Conservation (phyloP, 1,140 invertebrate species). For the Calephelis nemesis region DNA sequence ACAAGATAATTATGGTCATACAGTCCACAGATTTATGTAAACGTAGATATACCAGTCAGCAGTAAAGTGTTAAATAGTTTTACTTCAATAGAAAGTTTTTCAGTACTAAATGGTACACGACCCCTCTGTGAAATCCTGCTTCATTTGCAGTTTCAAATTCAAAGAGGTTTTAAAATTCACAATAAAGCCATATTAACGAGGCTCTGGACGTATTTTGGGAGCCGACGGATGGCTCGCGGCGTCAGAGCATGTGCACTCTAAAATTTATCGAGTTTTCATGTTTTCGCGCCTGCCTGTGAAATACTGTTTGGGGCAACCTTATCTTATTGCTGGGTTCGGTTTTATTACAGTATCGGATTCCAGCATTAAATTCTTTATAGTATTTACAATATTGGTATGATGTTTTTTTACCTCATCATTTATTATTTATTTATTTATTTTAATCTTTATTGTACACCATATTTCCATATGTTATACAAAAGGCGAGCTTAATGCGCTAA, state of each 20-base stretch:
- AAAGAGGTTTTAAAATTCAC: slow-evolving; percentile 22
- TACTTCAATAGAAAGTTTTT: slow-evolving; percentile 12
- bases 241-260: slow-evolving; percentile 54
- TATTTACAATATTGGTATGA: neutral
- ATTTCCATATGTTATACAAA: no score
- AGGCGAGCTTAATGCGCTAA: no score
- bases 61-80: slow-evolving; percentile 8
- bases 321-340: slow-evolving; percentile 29
- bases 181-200: slow-evolving; percentile 26
- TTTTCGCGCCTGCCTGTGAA: slow-evolving; percentile 29
- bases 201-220: slow-evolving; percentile 38
- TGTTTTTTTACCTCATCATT: no score
- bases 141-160: slow-evolving; percentile 23
- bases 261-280: slow-evolving; percentile 78
- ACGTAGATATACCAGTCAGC: neutral
- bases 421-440: no score
- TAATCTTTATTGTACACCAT: no score
- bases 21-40: neutral
- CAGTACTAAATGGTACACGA: slow-evolving; percentile 18
- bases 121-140: slow-evolving; percentile 10
- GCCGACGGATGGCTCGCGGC: slow-evolving; percentile 42
- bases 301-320: slow-evolving; percentile 26
- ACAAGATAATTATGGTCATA: neutral
- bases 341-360: slow-evolving; percentile 35
- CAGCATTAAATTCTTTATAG: neutral